These are phyloP conservation scores for Rhinolophus sinicus DNA, from an alignment of 2,113 vertebrate species.

Conservation along the genomic window DNA sequence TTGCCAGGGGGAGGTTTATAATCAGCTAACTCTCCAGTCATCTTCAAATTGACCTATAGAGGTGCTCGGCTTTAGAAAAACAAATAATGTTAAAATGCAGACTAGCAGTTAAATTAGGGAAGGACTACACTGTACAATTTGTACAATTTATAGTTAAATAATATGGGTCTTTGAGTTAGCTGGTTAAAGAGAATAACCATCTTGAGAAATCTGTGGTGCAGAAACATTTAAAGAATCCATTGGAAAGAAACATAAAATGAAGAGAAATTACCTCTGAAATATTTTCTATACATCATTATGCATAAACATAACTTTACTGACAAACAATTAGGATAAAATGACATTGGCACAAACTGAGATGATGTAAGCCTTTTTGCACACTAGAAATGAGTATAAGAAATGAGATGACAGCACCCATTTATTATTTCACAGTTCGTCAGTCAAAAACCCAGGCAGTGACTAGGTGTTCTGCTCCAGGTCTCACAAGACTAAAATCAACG, in stretches of 20 bases:
- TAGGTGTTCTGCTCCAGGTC: neutral
- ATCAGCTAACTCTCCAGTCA: neutral
- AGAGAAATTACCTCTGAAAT: neutral
- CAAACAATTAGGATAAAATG: neutral
- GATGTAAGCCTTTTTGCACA: neutral
- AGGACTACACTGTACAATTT: neutral
- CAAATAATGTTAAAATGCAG: neutral
- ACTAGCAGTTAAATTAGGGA: neutral
- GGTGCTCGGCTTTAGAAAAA: neutral
- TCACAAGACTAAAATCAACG: neutral
- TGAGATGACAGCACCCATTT: neutral
- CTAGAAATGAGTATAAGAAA: neutral
- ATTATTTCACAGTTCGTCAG: neutral
- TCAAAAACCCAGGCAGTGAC: neutral
- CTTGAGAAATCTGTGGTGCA: neutral
- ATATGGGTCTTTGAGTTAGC: neutral
- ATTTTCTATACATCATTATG: neutral
- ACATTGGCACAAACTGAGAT: neutral
- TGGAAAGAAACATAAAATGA: neutral
- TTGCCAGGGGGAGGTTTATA: neutral
- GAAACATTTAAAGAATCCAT: neutral
- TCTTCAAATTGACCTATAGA: neutral
- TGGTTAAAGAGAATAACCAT: neutral
- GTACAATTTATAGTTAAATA: neutral
- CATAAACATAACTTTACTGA: neutral